phyloP scores from a whole-genome alignment of 2,113 vertebrate species.

The Macrotis lagotis region DNA sequence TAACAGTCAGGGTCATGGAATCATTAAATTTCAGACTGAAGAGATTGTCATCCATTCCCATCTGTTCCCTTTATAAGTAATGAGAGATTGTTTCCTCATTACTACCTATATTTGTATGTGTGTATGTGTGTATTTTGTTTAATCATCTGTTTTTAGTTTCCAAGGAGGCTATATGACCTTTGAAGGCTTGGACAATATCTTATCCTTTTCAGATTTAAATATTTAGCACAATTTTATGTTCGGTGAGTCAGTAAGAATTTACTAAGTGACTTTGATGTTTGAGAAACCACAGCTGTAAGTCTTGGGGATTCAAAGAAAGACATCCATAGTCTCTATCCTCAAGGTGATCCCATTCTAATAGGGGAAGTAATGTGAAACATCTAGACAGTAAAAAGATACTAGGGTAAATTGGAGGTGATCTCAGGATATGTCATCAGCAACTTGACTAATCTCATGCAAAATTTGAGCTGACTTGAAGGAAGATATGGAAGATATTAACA shows the following conservation, averaged over 20 bases:
- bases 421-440: neutral
- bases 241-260: neutral
- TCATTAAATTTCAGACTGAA: neutral
- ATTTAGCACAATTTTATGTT: neutral
- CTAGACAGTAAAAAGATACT: neutral
- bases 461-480: neutral
- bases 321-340: neutral
- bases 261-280: neutral
- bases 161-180: neutral
- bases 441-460: neutral
- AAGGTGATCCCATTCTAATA: neutral
- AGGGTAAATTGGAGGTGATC: neutral
- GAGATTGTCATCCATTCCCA: neutral
- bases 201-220: neutral
- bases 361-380: neutral
- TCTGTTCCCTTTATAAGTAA: neutral
- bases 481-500: neutral
- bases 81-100: neutral
- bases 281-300: neutral
- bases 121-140: neutral
- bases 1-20: neutral
- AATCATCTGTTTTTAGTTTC: neutral
- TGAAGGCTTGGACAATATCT: neutral
- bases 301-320: neutral
- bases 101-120: neutral